Percentiles rank a stretch among this genome's conserved stretches.
Conservation (phyloP, 2,113 vertebrate genomes). For the Ramphastos sulfuratus region DNA sequence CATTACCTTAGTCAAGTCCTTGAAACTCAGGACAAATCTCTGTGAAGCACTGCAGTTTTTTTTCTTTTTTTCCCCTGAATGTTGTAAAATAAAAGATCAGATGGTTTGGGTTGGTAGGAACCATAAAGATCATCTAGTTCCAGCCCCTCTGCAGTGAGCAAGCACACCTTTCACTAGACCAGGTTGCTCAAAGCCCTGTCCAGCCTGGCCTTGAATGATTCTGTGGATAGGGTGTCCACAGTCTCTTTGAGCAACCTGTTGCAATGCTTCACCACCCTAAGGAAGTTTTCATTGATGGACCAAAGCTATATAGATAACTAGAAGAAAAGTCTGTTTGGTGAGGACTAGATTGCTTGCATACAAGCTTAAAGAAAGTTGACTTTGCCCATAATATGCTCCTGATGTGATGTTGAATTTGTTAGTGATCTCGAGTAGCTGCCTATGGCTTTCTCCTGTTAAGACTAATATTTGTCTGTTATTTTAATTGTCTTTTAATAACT, state of each 20-base stretch:
- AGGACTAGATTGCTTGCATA: not conserved
- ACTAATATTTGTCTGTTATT: not conserved
- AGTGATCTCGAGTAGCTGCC: not conserved
- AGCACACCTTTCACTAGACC: no score
- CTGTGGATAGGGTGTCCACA: no score
- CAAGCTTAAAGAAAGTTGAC: not conserved
- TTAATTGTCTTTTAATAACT: not conserved
- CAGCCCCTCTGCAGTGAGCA: no score
- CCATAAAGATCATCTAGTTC: no score
- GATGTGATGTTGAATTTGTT: not conserved
- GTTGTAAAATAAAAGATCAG: no score
- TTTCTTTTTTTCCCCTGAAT: not conserved
- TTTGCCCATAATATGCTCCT: not conserved
- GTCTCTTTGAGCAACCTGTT: no score
- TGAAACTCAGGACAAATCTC: not conserved
- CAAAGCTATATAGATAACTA: no score
- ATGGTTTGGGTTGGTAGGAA: no score
- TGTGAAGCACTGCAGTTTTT: no score
- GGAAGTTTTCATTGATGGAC: not conserved
- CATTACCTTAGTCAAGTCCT: no score
- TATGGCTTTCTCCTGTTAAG: fast-evolving
- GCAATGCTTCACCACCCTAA: not conserved
- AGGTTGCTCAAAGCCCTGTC: no score
- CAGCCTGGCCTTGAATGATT: no score
- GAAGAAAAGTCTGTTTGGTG: not conserved